Evolutionary conservation across 2,888 invertebrate genomes (phyloP), one percentile per base, ranked within the genome.

Genomic region (Rotaria macrura): DNA sequence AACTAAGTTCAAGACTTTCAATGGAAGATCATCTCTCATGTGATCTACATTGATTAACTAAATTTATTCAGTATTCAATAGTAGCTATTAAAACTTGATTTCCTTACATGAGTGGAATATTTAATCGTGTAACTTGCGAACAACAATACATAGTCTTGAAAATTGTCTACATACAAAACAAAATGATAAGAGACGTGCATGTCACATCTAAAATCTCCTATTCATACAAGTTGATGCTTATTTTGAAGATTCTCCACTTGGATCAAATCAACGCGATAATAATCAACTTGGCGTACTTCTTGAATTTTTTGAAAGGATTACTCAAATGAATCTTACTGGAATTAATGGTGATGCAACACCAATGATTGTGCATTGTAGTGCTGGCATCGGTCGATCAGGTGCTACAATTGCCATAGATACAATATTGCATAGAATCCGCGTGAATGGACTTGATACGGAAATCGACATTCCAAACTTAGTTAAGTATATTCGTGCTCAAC

Each of bases 391-490:
- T 43, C 93, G 98, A 88, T 98, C 98, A 1, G 98, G 98, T 85
- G 98, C 98, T 0, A 97, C 98, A 90, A 98, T 99, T 89, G 97
- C 97, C 85, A 96, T 99, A 88, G 98, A 99, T 91, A 96, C 98
- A 94, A 95, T 99, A 88, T 92, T 98, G 88, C 96, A 96, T 92
- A 95, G 96, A 92, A 95, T 99, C 34, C 79, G 43, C n/a, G 43
- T 6, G 12, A 43, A 43, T 90, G 94, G 97, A 84, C 93, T 97
- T 89, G 95, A 97, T 90, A 96, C 96, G 91, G 97, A 98, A 92
- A 97, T 99, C 89, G 98, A 99, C 91, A 96, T 99, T 88, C 96
- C 96, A 92, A 94, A 96, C 90, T 96, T 96, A 87, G 96, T 98
- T 88, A 96, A 96, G 92, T 95, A 95, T 94, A 95, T 99, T 87